These are phyloP conservation scores for Bombus waltoni DNA, from an alignment of 1,140 invertebrate species.

Conservation along the genomic window DNA sequence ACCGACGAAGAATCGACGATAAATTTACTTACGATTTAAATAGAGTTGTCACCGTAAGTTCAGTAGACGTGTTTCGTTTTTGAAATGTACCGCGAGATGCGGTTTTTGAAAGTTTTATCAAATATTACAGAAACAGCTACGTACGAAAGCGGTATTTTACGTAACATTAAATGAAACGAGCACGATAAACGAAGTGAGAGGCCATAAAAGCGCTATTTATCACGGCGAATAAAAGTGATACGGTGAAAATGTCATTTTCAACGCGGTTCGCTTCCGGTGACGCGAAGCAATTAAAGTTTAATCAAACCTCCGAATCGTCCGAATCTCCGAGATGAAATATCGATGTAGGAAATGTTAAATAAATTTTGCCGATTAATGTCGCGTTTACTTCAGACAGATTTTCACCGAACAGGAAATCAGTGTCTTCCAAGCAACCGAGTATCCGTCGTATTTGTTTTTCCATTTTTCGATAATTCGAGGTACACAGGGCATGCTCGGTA, in stretches of 20 bases:
- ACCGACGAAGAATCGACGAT: neutral
- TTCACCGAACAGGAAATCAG: neutral
- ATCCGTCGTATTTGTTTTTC: too few species aligned
- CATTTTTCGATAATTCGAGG: too few species aligned
- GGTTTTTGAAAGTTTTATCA: too few species aligned
- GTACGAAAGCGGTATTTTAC: neutral
- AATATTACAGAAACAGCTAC: neutral
- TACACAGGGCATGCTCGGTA: too few species aligned
- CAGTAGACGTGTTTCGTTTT: neutral
- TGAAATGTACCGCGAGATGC: neutral
- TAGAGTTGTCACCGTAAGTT: too few species aligned
- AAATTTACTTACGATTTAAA: neutral
- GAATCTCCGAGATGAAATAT: conserved; percentile 1
- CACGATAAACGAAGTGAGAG: conserved; percentile 25
- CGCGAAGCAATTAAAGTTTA: conserved; percentile 31
- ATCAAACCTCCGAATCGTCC: conserved; percentile 16
- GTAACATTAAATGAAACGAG: conserved; percentile 17
- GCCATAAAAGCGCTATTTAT: conserved; percentile 34
- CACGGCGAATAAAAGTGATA: conserved; percentile 26
- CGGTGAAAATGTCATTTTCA: conserved; percentile 2
- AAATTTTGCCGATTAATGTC: conserved; percentile 7
- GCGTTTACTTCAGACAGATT: neutral
- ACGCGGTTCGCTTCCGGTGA: neutral
- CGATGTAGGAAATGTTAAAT: neutral
- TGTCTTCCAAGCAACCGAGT: neutral